phyloP scores from a whole-genome alignment of 2,797 vertebrate species.

The Tiaroga cobitis region DNA sequence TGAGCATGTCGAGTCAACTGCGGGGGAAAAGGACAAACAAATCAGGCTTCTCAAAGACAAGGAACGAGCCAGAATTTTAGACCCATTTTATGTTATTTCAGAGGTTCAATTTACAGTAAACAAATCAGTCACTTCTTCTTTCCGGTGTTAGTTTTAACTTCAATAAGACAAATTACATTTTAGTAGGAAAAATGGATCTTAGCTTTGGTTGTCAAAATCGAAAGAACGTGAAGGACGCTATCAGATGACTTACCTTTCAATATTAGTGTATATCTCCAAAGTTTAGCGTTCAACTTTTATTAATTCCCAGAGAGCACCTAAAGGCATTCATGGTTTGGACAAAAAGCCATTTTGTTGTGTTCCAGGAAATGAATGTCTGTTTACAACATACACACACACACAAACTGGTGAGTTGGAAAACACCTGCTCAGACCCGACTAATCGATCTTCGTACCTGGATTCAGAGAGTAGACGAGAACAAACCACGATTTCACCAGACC shows the following conservation, averaged over 20 bases:
- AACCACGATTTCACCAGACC: background rate
- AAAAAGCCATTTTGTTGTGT: background rate
- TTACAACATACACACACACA: slow-evolving; percentile 50
- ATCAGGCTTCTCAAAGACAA: background rate
- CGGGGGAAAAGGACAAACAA: background rate
- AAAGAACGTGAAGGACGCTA: background rate
- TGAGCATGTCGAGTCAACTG: slow-evolving; percentile 72
- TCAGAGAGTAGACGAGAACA: rapidly evolving
- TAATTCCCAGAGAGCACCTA: background rate
- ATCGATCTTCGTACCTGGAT: slow-evolving; percentile 69
- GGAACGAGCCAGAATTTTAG: background rate
- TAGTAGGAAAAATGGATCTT: background rate
- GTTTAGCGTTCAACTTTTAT: background rate
- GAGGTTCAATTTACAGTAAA: background rate
- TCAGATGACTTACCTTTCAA: slow-evolving; percentile 23
- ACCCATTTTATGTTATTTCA: background rate
- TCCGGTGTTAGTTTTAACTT: too few relatives aligned
- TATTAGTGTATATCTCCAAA: background rate
- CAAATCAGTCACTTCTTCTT: background rate
- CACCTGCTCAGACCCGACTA: slow-evolving; percentile 74
- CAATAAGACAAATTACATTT: background rate
- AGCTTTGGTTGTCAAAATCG: background rate
- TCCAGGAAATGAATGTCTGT: slow-evolving; percentile 56
- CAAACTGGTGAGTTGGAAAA: slow-evolving; percentile 13
- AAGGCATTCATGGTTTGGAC: background rate